A percentile compares a stretch with the other conserved stretches of the same genome.
These are phyloP conservation scores for Schizothorax lantsangensis DNA, from an alignment of 2,797 vertebrate species.

Conservation along the genomic window DNA sequence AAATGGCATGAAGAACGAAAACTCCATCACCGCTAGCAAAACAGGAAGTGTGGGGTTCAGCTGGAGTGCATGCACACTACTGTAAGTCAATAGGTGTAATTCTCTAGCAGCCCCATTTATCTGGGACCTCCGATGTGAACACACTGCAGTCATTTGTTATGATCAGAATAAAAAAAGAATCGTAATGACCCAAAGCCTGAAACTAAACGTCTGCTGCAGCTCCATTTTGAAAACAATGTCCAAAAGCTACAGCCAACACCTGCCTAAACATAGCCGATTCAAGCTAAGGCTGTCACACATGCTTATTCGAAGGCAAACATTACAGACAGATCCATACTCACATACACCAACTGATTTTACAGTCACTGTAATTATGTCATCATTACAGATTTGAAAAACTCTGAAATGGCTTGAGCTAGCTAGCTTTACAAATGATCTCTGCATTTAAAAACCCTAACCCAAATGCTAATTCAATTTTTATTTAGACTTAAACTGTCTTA, in stretches of 20 bases:
- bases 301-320: slow-evolving; percentile 66
- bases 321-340: background rate
- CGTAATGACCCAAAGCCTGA: slow-evolving; percentile 75
- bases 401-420: background rate
- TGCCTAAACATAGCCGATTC: slow-evolving; percentile 75
- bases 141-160: slow-evolving; percentile 77
- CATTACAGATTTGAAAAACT: background rate
- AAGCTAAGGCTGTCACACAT: slow-evolving; percentile 68
- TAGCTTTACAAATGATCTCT: slow-evolving; percentile 24
- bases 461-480: background rate
- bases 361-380: slow-evolving; percentile 35
- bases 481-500: background rate
- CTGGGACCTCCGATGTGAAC: slow-evolving; percentile 65
- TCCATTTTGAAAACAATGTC: slow-evolving; percentile 76
- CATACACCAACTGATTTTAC: slow-evolving; percentile 42
- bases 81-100: slow-evolving; percentile 83
- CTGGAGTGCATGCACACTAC: slow-evolving; percentile 81
- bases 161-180: slow-evolving; percentile 80
- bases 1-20: slow-evolving; percentile 75
- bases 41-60: slow-evolving; percentile 85
- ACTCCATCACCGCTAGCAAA: slow-evolving; percentile 77
- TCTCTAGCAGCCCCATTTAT: slow-evolving; percentile 75
- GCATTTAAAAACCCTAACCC: background rate
- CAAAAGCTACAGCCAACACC: slow-evolving; percentile 77
- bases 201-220: slow-evolving; percentile 74